These are phyloP conservation scores for Tamias sibiricus DNA, from an alignment of 2,113 vertebrate genomes.

Conservation along the genomic window DNA sequence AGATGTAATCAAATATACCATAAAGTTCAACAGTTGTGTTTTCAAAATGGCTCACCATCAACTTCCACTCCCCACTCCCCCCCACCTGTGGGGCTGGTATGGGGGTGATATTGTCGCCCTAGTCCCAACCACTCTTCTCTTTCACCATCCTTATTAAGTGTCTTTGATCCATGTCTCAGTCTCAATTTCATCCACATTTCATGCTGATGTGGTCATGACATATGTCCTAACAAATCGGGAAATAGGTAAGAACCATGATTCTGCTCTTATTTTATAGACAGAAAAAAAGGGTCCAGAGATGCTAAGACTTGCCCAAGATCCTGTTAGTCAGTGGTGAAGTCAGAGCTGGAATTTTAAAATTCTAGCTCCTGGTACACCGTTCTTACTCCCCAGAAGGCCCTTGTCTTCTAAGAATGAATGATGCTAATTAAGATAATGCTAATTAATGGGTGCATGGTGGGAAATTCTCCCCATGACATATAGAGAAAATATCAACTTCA, in stretches of 20 bases:
- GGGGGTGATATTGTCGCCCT: neutral
- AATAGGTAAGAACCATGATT: constrained; percentile 33
- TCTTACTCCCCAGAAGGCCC: neutral
- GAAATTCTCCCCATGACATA: neutral
- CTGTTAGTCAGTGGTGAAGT: constrained; percentile 41
- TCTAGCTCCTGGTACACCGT: neutral
- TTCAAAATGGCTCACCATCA: neutral
- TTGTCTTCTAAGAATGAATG: neutral
- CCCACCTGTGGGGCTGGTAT: fast-evolving
- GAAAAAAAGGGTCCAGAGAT: neutral
- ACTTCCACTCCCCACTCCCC: neutral
- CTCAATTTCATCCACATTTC: constrained; percentile 14
- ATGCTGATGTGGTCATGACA: constrained; percentile 59
- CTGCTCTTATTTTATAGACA: constrained; percentile 44
- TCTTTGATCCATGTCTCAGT: neutral
- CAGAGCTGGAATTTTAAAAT: neutral
- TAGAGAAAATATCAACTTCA: neutral
- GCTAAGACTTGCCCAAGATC: constrained; percentile 61
- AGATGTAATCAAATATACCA: neutral
- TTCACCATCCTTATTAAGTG: neutral
- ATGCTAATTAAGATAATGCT: constrained; percentile 6
- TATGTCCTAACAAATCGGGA: constrained; percentile 61
- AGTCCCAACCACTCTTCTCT: neutral
- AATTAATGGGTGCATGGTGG: neutral
- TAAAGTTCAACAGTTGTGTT: neutral